Base-by-base conservation (phyloP, 1,140 invertebrate genomes). In the Drosophila pectinifera region DNA sequence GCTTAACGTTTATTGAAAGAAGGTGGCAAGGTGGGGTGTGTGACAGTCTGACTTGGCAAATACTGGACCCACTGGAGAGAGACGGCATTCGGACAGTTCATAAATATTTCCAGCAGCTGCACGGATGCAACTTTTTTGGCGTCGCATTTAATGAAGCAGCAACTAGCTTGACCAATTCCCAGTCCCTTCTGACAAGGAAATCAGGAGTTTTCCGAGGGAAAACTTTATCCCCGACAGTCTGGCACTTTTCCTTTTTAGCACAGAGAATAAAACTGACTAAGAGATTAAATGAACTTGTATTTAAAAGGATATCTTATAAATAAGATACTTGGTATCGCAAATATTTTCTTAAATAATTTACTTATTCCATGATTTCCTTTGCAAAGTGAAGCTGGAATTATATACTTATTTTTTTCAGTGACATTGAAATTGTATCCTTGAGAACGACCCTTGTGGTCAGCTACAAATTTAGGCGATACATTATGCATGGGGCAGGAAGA, bases 1-100 rank as follows among this genome's bases (percentile, higher is more conserved):
- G 83, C 63, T 69, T 61, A 72, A 69, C 59, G 83, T 67, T 86
- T 81, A 82, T 81, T 86, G 82, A 86, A 86, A 78, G 56, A 61
- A 68, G 62, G 38, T 51, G 42, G 38, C n/a, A 42, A 74, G 70
- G 26, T 68, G 53, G 28, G 24, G 28, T 24, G 43, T 42, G 38
- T 36, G n/a, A 49, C 18, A 41, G 39, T 41, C 20, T 58, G 31
- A 43, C 43, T 67, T 36, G 61, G 61, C 34, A 34, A 42, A 22
- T 36, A 24, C 16, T 8, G n/a, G 11, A 59, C 42, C 34, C 18
- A 14, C n/a, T 1, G 14, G 5, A 58, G 34, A n/a, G n/a, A 18
- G 45, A 39, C 18, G 43, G 48, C 80, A 82, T 64, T 83, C 46
- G 72, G 57, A 56, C 62, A 77, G 77, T 75, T 80, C 82, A 84